Percentiles rank a stretch among this genome's conserved stretches.
phyloP scores from a whole-genome alignment of 2,113 vertebrate species.

The Perca fluviatilis region DNA sequence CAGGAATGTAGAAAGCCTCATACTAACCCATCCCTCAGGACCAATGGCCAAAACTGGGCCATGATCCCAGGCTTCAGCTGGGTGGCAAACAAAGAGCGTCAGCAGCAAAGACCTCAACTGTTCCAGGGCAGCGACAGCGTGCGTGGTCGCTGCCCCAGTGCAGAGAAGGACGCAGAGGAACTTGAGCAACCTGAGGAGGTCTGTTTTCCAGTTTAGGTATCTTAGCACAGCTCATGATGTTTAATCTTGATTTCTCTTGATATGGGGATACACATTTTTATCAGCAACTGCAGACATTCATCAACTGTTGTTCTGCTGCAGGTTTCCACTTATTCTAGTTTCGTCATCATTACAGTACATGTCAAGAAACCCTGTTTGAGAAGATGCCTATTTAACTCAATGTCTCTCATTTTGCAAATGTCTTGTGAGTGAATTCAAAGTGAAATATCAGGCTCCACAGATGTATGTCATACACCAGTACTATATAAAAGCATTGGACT shows the following conservation, averaged over 20 bases:
- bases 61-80: conserved; percentile 75
- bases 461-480: not conserved
- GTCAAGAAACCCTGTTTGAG: not conserved
- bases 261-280: not conserved
- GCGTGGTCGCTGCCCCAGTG: conserved; percentile 73
- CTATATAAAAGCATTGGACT: conserved; percentile 20
- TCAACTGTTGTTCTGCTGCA: not conserved
- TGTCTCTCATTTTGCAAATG: not conserved
- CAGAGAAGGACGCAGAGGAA: conserved; percentile 82
- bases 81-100: conserved; percentile 77
- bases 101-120: conserved; percentile 63
- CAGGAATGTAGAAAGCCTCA: conserved; percentile 78
- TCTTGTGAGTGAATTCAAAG: not conserved
- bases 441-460: not conserved
- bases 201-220: conserved; percentile 23
- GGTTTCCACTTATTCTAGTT: not conserved
- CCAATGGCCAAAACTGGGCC: conserved; percentile 78
- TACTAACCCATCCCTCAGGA: conserved; percentile 77
- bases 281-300: not conserved
- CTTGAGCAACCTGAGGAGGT: conserved; percentile 78
- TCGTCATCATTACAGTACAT: not conserved
- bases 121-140: conserved; percentile 69
- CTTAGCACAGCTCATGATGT: not conserved
- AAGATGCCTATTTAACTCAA: not conserved
- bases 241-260: not conserved